Base-by-base conservation (phyloP, 2,888 invertebrate species). In the Leptopilina drosophilae region DNA sequence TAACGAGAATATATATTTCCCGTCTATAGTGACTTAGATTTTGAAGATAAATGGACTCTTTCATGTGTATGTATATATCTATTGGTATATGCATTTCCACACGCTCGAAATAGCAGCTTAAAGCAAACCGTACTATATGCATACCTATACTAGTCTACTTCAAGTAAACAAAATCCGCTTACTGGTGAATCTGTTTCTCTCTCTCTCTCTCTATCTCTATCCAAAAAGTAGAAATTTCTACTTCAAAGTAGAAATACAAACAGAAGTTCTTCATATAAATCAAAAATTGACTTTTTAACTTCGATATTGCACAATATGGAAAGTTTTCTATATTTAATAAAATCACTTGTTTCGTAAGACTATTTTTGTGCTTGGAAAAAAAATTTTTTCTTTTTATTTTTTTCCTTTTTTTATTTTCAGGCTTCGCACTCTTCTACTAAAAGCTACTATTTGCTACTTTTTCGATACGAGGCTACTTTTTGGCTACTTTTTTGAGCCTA, bases 91-190 rank as follows among this genome's bases (percentile, higher is more conserved):
- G 62, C 62, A 62, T 62, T 20, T 62, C 62, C 20, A 62, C 62
- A 62, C 62, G 62, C 62, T 62, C 62, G 62, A 62, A 62, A 20
- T 62, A 62, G 62, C 62, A 62, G 62, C 62, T 62, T 62, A 62
- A 62, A 62, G 62, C 20, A 62, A 62, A 62, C 62, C 62, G 20
- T 62, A 62, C n/a, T 9, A 20, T 20, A 33, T 20, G 20, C 42
- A 42, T 49, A 49, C 62, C 62, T 20, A 62, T 62, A 62, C 62
- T 0, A 9, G 20, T 62, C 20, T 62, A 62, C 20, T 62, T 20
- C 62, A 15, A 20, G 62, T 62, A 62, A 62, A 62, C 62, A 62
- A 62, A 62, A 62, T 62, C 62, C 62, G 62, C 20, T 20, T 62
- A 20, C 62, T 62, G 20, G 20, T 62, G 62, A 20, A 62, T 62